phyloP scores from a whole-genome alignment of 2,113 vertebrate species.

The Willisornis vidua region DNA sequence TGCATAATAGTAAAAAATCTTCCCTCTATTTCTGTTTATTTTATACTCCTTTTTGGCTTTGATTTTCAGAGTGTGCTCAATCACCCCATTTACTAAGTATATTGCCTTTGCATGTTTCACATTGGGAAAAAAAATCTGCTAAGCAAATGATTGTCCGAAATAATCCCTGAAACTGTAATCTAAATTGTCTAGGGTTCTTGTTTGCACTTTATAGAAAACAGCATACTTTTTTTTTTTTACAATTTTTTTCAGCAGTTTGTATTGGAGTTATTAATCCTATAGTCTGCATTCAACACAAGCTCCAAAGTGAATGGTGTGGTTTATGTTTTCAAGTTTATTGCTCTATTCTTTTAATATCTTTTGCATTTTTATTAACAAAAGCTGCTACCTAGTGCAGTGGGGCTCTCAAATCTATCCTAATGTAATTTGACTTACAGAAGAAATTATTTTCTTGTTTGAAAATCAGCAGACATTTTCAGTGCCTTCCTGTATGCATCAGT shows the following conservation, averaged over 20 bases:
- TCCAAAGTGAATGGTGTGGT: background rate
- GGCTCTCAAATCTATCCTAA: background rate
- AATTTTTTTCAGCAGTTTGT: background rate
- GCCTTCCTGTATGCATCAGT: background rate
- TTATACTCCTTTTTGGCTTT: background rate
- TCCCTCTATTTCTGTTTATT: background rate
- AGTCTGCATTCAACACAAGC: background rate
- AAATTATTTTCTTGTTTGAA: background rate
- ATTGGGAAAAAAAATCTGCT: background rate
- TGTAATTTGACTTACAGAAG: background rate
- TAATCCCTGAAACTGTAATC: background rate
- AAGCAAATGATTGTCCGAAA: background rate
- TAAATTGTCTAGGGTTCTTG: background rate
- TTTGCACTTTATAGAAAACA: background rate
- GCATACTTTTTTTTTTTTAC: no score
- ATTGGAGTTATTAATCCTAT: background rate
- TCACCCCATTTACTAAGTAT: background rate
- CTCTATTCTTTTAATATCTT: background rate
- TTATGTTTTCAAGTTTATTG: conserved; percentile 11
- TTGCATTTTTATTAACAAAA: background rate
- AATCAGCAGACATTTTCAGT: background rate
- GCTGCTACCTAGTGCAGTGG: background rate
- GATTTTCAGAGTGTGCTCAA: background rate
- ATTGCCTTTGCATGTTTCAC: background rate
- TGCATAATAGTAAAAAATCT: background rate